A percentile compares a stretch with the other conserved stretches of the same genome.
Evolutionary conservation across 2,113 vertebrate genomes (phyloP).

Genomic region (Ciconia maguari): DNA sequence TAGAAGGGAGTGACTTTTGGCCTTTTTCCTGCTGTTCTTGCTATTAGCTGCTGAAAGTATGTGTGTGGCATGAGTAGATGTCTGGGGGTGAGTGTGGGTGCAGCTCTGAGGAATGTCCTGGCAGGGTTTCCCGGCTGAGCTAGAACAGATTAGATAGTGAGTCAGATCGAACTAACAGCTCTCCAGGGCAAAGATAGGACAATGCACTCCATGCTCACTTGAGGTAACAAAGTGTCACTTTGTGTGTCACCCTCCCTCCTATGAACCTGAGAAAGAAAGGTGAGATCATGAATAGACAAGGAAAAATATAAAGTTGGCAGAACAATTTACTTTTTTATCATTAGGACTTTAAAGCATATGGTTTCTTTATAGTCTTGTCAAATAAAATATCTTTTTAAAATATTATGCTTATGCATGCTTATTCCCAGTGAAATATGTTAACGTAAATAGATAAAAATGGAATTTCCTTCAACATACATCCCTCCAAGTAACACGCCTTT

Average conservation of each 20-base stretch:
- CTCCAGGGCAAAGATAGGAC: neutral
- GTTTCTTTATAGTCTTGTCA: neutral
- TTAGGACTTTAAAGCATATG: neutral
- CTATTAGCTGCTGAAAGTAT: neutral
- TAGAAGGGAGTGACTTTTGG: neutral
- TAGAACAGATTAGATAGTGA: neutral
- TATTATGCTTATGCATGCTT: neutral
- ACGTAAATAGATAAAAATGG: neutral
- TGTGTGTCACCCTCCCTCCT: neutral
- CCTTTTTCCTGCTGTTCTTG: neutral
- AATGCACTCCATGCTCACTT: neutral
- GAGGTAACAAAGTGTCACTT: neutral
- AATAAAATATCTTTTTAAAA: neutral
- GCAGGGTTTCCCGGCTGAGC: slow-evolving; percentile 3
- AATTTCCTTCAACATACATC: neutral
- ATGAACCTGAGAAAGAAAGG: neutral
- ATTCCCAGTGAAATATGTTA: neutral
- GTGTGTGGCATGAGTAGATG: neutral
- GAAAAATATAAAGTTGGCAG: neutral
- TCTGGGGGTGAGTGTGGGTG: slow-evolving; percentile 20
- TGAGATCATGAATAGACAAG: neutral
- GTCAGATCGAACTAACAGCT: slow-evolving; percentile 15
- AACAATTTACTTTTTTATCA: fast-evolving
- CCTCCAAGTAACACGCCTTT: neutral
- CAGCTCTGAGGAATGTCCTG: slow-evolving; percentile 37